These are phyloP conservation scores for Diceros bicornis DNA, from an alignment of 2,797 vertebrate species.

Conservation along the genomic window DNA sequence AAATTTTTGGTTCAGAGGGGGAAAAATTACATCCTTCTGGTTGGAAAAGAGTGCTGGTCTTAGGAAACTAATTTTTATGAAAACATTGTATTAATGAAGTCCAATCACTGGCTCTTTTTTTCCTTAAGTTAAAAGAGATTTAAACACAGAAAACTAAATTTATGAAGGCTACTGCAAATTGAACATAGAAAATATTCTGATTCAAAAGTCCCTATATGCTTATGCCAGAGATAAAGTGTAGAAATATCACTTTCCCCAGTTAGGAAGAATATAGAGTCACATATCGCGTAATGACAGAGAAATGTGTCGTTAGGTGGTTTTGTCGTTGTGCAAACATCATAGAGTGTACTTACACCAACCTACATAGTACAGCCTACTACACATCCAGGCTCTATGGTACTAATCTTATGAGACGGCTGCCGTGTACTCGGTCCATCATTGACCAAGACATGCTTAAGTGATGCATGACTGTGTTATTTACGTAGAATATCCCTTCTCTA, in stretches of 20 bases:
- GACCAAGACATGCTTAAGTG: too few relatives aligned
- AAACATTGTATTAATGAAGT: conserved; percentile 41
- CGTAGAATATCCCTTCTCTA: background rate
- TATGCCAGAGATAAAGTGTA: background rate
- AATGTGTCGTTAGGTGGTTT: too few relatives aligned
- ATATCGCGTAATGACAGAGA: too few relatives aligned
- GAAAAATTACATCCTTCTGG: conserved; percentile 34
- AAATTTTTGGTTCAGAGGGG: background rate
- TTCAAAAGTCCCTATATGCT: background rate
- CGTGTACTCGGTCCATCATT: too few relatives aligned
- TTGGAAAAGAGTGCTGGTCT: background rate
- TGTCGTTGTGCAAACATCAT: too few relatives aligned
- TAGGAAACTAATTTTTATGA: background rate
- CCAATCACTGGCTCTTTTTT: background rate
- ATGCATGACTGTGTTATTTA: too few relatives aligned
- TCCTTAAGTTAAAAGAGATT: conserved; percentile 47
- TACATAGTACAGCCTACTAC: too few relatives aligned
- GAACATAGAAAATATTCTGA: conserved; percentile 11
- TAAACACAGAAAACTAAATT: background rate
- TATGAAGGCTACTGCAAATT: background rate
- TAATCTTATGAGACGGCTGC: too few relatives aligned
- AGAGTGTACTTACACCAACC: too few relatives aligned
- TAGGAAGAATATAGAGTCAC: background rate
- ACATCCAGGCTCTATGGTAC: too few relatives aligned
- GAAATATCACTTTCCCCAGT: background rate